Conservation (phyloP, 2,797 vertebrate species). For the Rhinogobio ventralis region DNA sequence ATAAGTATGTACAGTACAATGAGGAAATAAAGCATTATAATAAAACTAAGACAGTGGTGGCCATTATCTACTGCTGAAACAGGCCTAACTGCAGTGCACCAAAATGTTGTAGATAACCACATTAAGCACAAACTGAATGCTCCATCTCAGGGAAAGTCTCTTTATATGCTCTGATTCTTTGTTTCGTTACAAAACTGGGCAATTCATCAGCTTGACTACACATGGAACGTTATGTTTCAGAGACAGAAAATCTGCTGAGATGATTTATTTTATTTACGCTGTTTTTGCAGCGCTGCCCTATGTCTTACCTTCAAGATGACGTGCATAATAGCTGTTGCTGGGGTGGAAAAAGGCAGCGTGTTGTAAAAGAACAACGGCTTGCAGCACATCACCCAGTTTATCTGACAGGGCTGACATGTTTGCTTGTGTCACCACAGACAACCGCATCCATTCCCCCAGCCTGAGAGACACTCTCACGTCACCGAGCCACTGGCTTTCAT, state of each 20-base stretch:
- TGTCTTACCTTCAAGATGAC: conserved; percentile 26
- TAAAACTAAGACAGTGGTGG: background rate
- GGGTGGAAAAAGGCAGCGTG: conserved; percentile 15
- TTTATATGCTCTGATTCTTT: background rate
- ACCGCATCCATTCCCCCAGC: conserved; percentile 35
- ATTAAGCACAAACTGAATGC: background rate
- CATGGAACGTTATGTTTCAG: background rate
- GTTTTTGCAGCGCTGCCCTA: background rate
- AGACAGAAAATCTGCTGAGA: conserved; percentile 19
- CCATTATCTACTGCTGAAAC: conserved; percentile 5
- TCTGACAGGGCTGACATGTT: conserved; percentile 22
- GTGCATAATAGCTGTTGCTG: background rate
- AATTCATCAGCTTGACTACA: conserved; percentile 21
- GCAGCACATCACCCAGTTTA: conserved; percentile 9
- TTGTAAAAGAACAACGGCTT: conserved; percentile 6
- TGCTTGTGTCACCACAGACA: conserved; percentile 33
- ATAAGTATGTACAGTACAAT: background rate
- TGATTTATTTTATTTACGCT: conserved; percentile 27
- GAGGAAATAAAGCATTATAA: conserved; percentile 5
- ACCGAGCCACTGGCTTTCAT: conserved; percentile 51
- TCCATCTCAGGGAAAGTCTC: conserved; percentile 2
- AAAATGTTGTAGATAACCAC: conserved; percentile 16
- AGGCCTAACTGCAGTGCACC: conserved; percentile 1
- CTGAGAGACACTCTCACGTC: conserved; percentile 34
- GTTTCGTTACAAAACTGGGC: conserved; percentile 12